phyloP scores from a whole-genome alignment of 1,140 invertebrate species.

The Antheraea mylitta region DNA sequence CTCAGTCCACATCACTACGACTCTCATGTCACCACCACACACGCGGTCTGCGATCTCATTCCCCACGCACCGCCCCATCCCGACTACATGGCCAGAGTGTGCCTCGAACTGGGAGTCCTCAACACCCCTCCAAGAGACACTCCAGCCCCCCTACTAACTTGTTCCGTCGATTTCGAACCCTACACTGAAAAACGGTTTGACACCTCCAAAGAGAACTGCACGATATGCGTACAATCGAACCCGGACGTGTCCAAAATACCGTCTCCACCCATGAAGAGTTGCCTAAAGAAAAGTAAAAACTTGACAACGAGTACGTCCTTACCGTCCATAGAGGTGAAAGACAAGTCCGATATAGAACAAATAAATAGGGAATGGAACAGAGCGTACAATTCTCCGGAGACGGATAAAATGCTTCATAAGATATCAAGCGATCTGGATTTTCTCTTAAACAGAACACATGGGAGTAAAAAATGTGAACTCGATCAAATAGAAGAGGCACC shows the following conservation, averaged over 20 bases:
- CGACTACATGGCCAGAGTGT: slow-evolving; percentile 63
- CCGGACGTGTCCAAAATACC: slow-evolving; percentile 66
- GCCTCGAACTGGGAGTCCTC: slow-evolving; percentile 63
- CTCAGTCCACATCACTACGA: slow-evolving; percentile 50
- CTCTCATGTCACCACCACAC: slow-evolving; percentile 40
- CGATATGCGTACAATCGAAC: slow-evolving; percentile 67
- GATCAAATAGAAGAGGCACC: slow-evolving; percentile 62
- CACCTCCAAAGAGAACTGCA: slow-evolving; percentile 59
- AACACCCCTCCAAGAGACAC: slow-evolving; percentile 45
- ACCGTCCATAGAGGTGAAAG: slow-evolving; percentile 59
- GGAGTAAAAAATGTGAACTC: slow-evolving; percentile 38
- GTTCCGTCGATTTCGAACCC: slow-evolving; percentile 64
- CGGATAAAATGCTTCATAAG: slow-evolving; percentile 83
- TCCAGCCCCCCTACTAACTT: slow-evolving; percentile 54
- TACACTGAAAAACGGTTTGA: slow-evolving; percentile 55
- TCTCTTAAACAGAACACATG: slow-evolving; percentile 82
- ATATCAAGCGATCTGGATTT: slow-evolving; percentile 88
- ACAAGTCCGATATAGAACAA: slow-evolving; percentile 63
- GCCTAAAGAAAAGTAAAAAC: slow-evolving; percentile 66
- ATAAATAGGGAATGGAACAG: slow-evolving; percentile 64
- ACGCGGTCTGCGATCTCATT: slow-evolving; percentile 70
- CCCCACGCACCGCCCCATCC: slow-evolving; percentile 47
- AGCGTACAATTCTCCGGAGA: slow-evolving; percentile 63
- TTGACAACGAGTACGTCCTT: slow-evolving; percentile 62
- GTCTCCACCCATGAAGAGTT: slow-evolving; percentile 69